Percentiles rank a stretch among this genome's conserved stretches.
Evolutionary conservation across 64 coral and sea anemone species (phyloP).

Genomic region (Actinia equina): DNA sequence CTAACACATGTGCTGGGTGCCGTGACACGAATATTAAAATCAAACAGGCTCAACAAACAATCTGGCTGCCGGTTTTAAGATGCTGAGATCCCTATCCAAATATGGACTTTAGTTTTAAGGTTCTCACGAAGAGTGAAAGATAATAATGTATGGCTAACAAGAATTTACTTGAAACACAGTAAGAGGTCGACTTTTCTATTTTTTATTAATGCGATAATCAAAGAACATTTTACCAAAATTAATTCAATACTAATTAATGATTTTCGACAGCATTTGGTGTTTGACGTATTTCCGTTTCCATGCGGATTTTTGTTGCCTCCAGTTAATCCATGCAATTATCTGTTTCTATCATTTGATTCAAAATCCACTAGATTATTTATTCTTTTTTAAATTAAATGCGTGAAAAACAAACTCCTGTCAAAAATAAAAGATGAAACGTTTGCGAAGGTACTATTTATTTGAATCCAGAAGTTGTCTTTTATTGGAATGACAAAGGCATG

Average conservation of each 20-base stretch:
- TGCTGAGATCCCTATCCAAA: not conserved
- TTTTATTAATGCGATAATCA: not conserved
- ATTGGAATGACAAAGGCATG: not conserved
- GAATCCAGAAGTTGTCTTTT: not conserved
- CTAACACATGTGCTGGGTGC: not conserved
- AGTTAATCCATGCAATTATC: not conserved
- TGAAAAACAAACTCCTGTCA: not conserved
- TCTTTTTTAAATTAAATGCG: not conserved
- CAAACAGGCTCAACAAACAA: not conserved
- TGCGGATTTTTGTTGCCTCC: not conserved
- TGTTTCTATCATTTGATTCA: not conserved
- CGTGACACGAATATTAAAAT: not conserved
- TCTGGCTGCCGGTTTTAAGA: not conserved
- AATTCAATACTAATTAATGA: not conserved
- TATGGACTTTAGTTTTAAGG: not conserved
- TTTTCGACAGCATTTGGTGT: not conserved
- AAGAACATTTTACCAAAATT: not conserved
- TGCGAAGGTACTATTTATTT: not conserved
- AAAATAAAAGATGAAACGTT: not conserved
- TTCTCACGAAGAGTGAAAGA: not conserved
- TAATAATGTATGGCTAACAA: not conserved
- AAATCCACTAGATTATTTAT: not conserved
- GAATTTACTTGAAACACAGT: not conserved
- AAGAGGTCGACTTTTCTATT: not conserved
- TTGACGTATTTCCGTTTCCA: not conserved